Percentiles rank a stretch among this genome's conserved stretches.
Evolutionary conservation across 2,888 invertebrate genomes (phyloP).

Genomic region (Metellina segmentata): DNA sequence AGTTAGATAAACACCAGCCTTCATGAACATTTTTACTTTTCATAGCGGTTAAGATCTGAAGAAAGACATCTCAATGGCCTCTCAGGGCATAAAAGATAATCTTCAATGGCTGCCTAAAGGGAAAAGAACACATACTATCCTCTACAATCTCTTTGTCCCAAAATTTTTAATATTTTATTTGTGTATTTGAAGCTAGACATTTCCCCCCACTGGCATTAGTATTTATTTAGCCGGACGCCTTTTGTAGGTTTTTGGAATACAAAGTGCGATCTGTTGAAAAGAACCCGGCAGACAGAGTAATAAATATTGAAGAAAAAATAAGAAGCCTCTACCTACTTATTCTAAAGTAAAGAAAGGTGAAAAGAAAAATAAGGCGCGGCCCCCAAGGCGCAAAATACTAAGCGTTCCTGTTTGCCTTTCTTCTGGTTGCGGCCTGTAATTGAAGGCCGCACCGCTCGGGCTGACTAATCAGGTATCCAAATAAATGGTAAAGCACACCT

Average conservation of each 20-base stretch:
- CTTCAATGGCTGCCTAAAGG: too few relatives aligned
- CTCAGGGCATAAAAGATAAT: too few relatives aligned
- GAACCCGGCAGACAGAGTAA: conserved; percentile 8
- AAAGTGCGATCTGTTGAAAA: conserved; percentile 33
- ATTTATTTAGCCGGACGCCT: conserved; percentile 27
- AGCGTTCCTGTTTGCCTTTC: conserved; percentile 66
- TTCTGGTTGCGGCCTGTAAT: conserved; percentile 60
- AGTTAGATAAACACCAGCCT: too few relatives aligned
- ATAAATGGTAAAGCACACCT: conserved; percentile 74
- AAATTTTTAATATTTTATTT: background rate
- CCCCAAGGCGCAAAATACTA: conserved; percentile 41
- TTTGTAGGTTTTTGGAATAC: conserved; percentile 32
- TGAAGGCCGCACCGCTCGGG: conserved; percentile 58
- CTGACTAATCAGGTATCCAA: conserved; percentile 75
- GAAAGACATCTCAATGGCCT: too few relatives aligned
- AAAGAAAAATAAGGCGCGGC: conserved; percentile 47
- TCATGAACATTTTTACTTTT: background rate
- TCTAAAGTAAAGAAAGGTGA: conserved; percentile 26
- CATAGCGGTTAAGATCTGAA: background rate
- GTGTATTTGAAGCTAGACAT: background rate
- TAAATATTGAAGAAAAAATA: background rate
- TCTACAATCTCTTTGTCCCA: background rate
- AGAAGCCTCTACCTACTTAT: conserved; percentile 9
- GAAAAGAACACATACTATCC: too few relatives aligned
- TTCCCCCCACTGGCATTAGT: background rate